A percentile compares a stretch with the other conserved stretches of the same genome.
phyloP scores from a whole-genome alignment of 2,113 vertebrate species.

The Thunnus thynnus region DNA sequence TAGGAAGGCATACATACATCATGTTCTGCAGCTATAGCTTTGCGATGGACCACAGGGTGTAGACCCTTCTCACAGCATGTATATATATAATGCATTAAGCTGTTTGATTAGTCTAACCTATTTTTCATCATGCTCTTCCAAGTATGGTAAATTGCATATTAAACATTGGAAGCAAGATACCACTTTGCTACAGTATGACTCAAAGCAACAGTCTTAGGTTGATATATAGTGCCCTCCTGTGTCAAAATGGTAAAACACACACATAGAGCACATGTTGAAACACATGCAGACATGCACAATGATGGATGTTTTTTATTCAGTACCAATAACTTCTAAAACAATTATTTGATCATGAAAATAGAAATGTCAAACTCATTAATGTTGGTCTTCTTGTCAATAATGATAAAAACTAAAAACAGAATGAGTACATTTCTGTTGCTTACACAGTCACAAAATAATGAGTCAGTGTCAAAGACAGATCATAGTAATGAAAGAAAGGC shows the following conservation, averaged over 20 bases:
- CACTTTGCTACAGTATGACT: not conserved
- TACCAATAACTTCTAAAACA: not conserved
- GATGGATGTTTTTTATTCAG: not conserved
- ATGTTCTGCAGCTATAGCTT: not conserved
- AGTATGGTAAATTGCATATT: not conserved
- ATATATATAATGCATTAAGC: not conserved
- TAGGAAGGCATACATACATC: no score
- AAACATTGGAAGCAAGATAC: not conserved
- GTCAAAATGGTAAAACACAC: conserved; percentile 41
- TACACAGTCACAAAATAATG: not conserved
- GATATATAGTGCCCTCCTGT: conserved; percentile 66
- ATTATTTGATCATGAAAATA: not conserved
- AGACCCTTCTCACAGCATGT: not conserved
- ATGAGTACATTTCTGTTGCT: no score
- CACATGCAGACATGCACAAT: not conserved
- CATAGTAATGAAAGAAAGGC: no score
- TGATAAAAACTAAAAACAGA: not conserved
- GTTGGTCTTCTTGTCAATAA: not conserved
- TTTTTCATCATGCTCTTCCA: not conserved
- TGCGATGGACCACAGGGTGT: not conserved
- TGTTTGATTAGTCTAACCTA: not conserved
- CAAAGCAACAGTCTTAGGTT: conserved; percentile 20
- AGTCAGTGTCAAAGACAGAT: no score
- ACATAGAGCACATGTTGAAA: not conserved
- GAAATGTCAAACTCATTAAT: not conserved